Evolutionary conservation across 2,113 vertebrate species (phyloP).

Genomic region (Erpornis zantholeuca): DNA sequence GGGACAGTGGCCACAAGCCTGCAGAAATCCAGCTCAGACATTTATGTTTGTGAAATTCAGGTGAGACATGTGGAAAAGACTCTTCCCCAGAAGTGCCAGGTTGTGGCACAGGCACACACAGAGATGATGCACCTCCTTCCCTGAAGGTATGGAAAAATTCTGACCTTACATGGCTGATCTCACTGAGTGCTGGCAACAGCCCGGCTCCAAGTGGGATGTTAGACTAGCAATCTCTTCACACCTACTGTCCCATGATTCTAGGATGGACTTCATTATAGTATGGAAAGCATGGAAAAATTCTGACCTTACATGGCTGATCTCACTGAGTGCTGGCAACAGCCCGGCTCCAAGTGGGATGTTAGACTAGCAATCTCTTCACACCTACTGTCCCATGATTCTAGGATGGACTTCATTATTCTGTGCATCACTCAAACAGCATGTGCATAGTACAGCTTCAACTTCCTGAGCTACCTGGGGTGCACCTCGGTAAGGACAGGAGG

Average conservation of each 20-base stretch:
- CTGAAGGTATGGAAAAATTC: neutral
- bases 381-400: neutral
- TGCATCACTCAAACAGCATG: neutral
- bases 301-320: neutral
- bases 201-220: neutral
- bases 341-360: neutral
- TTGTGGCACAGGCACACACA: neutral
- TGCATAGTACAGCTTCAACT: neutral
- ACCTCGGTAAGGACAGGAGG: neutral
- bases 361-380: neutral
- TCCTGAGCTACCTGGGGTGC: neutral
- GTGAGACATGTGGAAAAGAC: neutral
- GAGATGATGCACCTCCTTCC: neutral
- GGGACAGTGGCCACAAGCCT: neutral
- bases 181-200: neutral
- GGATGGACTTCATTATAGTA: too few relatives aligned
- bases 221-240: neutral
- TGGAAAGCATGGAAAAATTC: neutral
- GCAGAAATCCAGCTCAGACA: neutral
- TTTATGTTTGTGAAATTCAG: neutral
- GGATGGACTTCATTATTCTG: neutral
- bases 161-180: neutral
- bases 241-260: too few relatives aligned
- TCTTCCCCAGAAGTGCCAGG: neutral
- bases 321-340: neutral